These are phyloP conservation scores for Noctua pronuba DNA, from an alignment of 2,888 invertebrate genomes.

Conservation along the genomic window DNA sequence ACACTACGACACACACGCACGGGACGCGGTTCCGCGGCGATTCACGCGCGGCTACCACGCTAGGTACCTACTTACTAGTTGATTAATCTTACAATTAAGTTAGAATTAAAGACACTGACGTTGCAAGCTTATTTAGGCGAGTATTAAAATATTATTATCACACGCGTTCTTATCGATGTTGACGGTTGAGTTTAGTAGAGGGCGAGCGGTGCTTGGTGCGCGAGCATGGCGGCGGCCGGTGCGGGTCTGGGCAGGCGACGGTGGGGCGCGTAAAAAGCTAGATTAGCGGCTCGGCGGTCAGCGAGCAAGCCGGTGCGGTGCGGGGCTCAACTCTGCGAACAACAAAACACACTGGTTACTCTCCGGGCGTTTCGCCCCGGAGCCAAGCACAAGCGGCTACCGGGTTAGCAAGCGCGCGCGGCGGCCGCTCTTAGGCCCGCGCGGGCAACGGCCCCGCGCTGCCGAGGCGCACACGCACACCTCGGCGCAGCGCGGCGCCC, in stretches of 20 bases:
- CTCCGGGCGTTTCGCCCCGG: conserved; percentile 87
- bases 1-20: conserved; percentile 83
- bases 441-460: conserved; percentile 59
- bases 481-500: conserved; percentile 46
- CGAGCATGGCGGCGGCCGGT: conserved; percentile 88
- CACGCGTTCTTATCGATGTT: conserved; percentile 90
- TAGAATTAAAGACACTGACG: conserved; percentile 89
- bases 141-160: conserved; percentile 89
- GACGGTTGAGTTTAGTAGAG: conserved; percentile 89
- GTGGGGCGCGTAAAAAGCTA: conserved; percentile 90
- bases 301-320: conserved; percentile 90
- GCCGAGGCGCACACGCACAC: conserved; percentile 17
- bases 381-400: conserved; percentile 90
- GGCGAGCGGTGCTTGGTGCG: conserved; percentile 90
- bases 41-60: conserved; percentile 74
- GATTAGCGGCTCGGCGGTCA: conserved; percentile 90
- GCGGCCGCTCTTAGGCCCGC: conserved; percentile 81
- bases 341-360: conserved; percentile 90
- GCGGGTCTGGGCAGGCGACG: conserved; percentile 86
- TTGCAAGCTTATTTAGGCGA: conserved; percentile 90
- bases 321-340: conserved; percentile 91
- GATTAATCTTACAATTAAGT: conserved; percentile 88
- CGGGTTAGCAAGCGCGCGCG: conserved; percentile 89
- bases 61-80: conserved; percentile 79
- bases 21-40: conserved; percentile 75